Conservation (phyloP, 2,888 invertebrate species). For the Eumacrocentrus americanus region DNA sequence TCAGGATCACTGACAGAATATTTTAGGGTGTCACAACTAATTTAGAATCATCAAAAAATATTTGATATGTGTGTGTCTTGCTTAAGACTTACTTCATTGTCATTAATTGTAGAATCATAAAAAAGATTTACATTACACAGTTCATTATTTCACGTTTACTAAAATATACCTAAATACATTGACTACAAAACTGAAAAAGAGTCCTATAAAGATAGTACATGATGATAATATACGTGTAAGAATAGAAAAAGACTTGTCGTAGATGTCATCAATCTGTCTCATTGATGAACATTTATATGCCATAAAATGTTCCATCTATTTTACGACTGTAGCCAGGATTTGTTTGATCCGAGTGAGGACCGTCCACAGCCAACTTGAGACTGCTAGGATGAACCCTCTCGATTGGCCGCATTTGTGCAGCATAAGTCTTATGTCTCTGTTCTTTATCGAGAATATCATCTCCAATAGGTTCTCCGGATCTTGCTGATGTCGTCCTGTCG, state of each 20-base stretch:
- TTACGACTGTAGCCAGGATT: slow-evolving; percentile 83
- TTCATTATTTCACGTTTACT: no score
- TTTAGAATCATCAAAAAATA: not conserved
- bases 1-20: slow-evolving; percentile 7
- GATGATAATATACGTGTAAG: not conserved
- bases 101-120: no score
- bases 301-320: slow-evolving; percentile 66
- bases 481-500: not conserved
- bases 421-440: slow-evolving; percentile 21
- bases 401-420: slow-evolving; percentile 28
- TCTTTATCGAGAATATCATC: slow-evolving; percentile 31
- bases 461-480: not conserved
- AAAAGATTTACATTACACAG: no score
- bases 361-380: slow-evolving; percentile 80
- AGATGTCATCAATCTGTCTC: slow-evolving; percentile 6
- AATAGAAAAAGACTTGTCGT: not conserved
- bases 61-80: no score
- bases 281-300: slow-evolving; percentile 43
- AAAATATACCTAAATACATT: no score
- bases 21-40: not conserved
- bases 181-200: no score
- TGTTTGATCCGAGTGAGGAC: slow-evolving; percentile 79
- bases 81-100: no score
- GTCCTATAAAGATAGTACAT: no score
- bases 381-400: slow-evolving; percentile 71